phyloP scores from a whole-genome alignment of 2,113 vertebrate genomes.

The Mastomys natalensis region DNA sequence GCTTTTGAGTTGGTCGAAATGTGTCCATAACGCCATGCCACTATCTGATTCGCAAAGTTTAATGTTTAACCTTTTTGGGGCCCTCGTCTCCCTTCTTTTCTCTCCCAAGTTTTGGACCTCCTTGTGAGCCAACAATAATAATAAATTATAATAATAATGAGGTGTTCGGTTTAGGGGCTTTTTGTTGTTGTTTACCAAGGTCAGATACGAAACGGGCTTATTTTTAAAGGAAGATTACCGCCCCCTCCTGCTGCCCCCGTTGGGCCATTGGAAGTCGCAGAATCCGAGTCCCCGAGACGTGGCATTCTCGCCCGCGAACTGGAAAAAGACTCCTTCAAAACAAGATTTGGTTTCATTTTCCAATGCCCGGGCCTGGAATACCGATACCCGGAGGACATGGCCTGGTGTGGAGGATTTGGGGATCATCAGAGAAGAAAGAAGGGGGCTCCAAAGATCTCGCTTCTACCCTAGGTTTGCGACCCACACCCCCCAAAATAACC shows the following conservation, averaged over 20 bases:
- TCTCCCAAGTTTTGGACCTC: background rate
- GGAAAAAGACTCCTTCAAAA: conserved; percentile 60
- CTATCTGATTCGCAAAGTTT: conserved; percentile 73
- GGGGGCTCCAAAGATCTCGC: background rate
- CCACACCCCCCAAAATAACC: conserved; percentile 64
- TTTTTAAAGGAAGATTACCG: conserved; percentile 27
- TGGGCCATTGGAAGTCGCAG: background rate
- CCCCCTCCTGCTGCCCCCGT: background rate
- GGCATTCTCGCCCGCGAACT: conserved; percentile 68
- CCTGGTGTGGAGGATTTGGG: background rate
- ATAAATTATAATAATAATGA: background rate
- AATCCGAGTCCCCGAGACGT: conserved; percentile 67
- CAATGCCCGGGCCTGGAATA: conserved; percentile 60
- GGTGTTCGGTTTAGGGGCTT: background rate
- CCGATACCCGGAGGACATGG: conserved; percentile 12
- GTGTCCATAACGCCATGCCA: conserved; percentile 32
- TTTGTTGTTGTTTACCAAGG: background rate
- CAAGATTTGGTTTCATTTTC: conserved; percentile 82
- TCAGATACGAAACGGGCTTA: background rate
- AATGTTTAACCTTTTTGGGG: conserved; percentile 81
- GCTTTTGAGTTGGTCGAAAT: conserved; percentile 45
- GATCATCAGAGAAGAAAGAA: background rate
- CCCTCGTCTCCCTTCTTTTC: background rate
- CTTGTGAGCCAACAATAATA: background rate
- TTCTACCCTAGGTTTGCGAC: background rate